phyloP scores from a whole-genome alignment of 2,113 vertebrate species.

The Chloropsis hardwickii region DNA sequence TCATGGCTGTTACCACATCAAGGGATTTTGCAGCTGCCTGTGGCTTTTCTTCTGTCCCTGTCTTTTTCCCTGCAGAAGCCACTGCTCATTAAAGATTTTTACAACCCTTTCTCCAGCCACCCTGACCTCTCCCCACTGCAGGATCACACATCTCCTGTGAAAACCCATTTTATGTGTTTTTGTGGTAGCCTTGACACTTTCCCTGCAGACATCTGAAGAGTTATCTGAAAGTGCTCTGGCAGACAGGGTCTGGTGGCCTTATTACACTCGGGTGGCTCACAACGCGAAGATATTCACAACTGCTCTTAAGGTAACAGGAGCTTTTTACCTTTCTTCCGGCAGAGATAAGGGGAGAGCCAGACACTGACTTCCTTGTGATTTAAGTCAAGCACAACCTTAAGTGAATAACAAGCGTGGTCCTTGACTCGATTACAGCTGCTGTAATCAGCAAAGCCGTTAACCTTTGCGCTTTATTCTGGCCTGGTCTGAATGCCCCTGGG shows the following conservation, averaged over 20 bases:
- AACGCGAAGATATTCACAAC: background rate
- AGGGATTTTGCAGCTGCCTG: background rate
- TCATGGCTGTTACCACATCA: background rate
- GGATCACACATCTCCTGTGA: background rate
- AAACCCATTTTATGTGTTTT: background rate
- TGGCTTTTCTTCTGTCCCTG: background rate
- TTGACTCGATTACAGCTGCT: background rate
- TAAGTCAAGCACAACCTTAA: background rate
- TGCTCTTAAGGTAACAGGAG: background rate
- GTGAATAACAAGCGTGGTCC: background rate
- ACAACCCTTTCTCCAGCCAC: background rate
- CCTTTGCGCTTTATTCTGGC: background rate
- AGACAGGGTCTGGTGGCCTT: background rate
- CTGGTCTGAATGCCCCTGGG: background rate
- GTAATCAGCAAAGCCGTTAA: background rate
- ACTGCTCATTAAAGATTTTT: background rate
- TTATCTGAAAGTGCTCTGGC: background rate
- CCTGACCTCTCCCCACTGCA: background rate
- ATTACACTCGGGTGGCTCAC: background rate
- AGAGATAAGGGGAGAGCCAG: background rate
- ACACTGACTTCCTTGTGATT: background rate
- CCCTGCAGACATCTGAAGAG: background rate
- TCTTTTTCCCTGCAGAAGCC: background rate
- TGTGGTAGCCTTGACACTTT: background rate
- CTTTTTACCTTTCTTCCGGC: background rate